These are phyloP conservation scores for Hydrozoanthus gracilis DNA, from an alignment of 92 coral and sea anemone genomes.

Conservation along the genomic window DNA sequence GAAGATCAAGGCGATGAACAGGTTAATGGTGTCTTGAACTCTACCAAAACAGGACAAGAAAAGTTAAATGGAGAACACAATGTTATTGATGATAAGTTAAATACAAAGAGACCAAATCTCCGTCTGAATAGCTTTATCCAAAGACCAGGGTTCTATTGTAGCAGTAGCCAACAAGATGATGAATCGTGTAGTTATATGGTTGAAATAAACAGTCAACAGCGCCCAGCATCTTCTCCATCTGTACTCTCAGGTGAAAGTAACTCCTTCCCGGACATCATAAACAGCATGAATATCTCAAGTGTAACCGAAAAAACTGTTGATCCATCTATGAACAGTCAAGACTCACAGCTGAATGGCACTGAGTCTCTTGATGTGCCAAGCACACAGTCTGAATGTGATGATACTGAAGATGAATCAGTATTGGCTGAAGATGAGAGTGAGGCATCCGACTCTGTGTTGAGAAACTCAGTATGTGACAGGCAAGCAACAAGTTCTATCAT, in stretches of 20 bases:
- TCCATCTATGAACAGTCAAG: neutral
- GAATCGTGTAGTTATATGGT: neutral
- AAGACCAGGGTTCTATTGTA: slow-evolving; percentile 10
- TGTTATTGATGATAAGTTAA: neutral
- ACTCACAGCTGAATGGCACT: neutral
- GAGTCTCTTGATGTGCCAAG: neutral
- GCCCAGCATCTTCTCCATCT: slow-evolving; percentile 34
- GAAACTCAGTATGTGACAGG: neutral
- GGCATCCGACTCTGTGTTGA: neutral
- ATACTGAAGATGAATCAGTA: slow-evolving; percentile 20
- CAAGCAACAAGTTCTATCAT: neutral
- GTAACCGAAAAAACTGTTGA: neutral
- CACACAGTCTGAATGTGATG: slow-evolving; percentile 30
- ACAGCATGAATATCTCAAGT: neutral
- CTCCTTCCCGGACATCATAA: neutral
- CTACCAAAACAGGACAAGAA: neutral
- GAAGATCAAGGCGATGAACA: neutral
- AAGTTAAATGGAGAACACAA: neutral
- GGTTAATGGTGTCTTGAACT: neutral
- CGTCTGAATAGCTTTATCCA: neutral
- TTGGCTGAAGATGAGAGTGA: neutral
- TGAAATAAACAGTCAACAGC: neutral
- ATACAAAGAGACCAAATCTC: slow-evolving; percentile 2
- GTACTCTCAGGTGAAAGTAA: neutral
- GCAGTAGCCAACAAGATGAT: neutral